Base-by-base conservation (phyloP, 2,888 invertebrate species). In the Boloria euphrosyne region DNA sequence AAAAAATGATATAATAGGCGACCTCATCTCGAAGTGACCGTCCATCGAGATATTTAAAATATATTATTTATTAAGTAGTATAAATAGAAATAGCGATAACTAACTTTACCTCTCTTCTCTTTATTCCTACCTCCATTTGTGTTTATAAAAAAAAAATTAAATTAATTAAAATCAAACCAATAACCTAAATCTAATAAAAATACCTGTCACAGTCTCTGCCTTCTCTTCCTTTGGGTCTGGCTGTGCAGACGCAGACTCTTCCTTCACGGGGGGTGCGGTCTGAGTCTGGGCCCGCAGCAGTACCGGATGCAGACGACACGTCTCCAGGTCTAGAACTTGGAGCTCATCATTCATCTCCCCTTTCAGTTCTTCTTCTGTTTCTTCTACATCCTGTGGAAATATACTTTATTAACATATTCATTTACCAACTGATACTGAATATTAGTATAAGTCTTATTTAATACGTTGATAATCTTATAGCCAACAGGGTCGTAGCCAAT, bases 341-440 rank as follows among this genome's bases (percentile, higher is more conserved):
- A 98, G 90, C 57, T 97, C 97, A 78, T 97, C 96, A 74, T 94
- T 96, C 89, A 98, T 97, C 69, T 94, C 94, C 0, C 97, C 96
- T 7, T 93, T 92, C 0, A 98, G 85, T 68, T 95, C 94, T 78
- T 97, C 97, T 62, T 98, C 97, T 61, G 96, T 95, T 78, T 97
- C 96, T 80, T 97, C 96, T 61, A 95, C 93, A 76, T 98, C 98
- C 90, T 94, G 17, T 38, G 2, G 13, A 55, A n/a, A n/a, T n/a
- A n/a, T n/a, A n/a, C n/a, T n/a, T 16, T 17, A 65, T 52, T 54
- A 10, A 53, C 18, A 18, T 31, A n/a, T 16, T 47, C 6, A 46
- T 58, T 51, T 53, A 50, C 22, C 4, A 16, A 18, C 44, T 18
- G 18, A 22, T 16, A 18, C 38, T 31, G 16, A 53, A 50, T 18